A percentile compares a stretch with the other conserved stretches of the same genome.
phyloP scores from a whole-genome alignment of 2,113 vertebrate genomes.

The Sardina pilchardus region DNA sequence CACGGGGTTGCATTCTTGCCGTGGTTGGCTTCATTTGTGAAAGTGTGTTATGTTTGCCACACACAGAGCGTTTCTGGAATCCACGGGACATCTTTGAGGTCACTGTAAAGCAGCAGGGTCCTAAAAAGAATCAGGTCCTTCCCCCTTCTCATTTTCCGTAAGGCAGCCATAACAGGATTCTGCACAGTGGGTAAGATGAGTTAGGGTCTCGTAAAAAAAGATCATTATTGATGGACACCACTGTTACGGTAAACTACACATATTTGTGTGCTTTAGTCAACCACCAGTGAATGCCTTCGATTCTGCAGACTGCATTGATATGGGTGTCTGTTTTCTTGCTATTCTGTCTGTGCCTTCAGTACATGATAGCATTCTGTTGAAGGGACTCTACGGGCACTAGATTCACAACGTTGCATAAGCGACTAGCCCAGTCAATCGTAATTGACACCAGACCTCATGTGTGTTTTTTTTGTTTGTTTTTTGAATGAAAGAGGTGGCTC shows the following conservation, averaged over 20 bases:
- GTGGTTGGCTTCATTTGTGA: not conserved
- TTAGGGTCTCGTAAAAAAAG: not conserved
- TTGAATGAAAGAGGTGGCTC: slow-evolving; percentile 9
- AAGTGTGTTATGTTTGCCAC: not conserved
- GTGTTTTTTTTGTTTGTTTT: not conserved
- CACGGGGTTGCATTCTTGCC: not conserved
- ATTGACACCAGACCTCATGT: slow-evolving; percentile 11
- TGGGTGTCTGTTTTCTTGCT: not conserved
- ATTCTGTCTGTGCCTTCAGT: not conserved
- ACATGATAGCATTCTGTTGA: not conserved
- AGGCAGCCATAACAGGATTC: not conserved
- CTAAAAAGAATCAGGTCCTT: not conserved
- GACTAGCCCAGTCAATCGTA: not conserved
- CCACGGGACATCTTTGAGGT: slow-evolving; percentile 1
- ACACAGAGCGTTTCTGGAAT: not conserved
- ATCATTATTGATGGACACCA: not conserved
- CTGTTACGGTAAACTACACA: not conserved
- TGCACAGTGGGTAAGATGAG: not conserved
- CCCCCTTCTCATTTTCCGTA: not conserved
- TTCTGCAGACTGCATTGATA: not conserved
- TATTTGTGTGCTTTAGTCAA: not conserved
- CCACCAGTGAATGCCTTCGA: not conserved
- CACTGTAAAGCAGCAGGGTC: not conserved
- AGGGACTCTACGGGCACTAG: not conserved
- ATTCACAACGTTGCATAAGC: not conserved